These are phyloP conservation scores for Gonocerus acuteangulatus DNA, from an alignment of 2,888 invertebrate species.

Conservation along the genomic window DNA sequence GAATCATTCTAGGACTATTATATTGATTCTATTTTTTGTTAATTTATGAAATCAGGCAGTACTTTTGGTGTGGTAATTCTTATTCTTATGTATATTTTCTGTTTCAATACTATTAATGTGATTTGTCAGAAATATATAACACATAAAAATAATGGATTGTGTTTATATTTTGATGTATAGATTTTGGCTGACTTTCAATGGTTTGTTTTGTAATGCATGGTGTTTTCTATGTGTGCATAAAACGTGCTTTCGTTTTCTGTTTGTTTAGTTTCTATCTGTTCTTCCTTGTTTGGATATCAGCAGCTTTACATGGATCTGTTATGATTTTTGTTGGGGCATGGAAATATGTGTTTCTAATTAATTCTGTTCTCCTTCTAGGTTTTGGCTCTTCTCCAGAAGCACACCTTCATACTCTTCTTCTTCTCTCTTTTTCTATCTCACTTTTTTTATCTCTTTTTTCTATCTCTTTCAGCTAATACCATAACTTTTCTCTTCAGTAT, in stretches of 20 bases:
- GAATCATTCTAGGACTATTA: too few relatives aligned
- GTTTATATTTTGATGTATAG: neutral
- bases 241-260: neutral
- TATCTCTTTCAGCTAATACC: neutral
- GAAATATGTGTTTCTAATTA: conserved; percentile 18
- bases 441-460: neutral
- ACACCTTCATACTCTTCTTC: conserved; percentile 6
- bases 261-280: neutral
- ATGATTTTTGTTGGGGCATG: conserved; percentile 5
- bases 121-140: too few relatives aligned
- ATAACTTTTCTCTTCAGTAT: neutral
- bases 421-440: conserved; percentile 19
- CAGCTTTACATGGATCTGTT: conserved; percentile 4
- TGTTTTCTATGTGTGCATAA: neutral
- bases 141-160: neutral
- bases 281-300: conserved; percentile 11
- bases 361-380: conserved; percentile 19
- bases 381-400: conserved; percentile 20
- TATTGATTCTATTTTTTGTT: neutral
- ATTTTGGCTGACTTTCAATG: neutral
- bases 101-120: too few relatives aligned
- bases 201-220: neutral
- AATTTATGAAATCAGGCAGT: neutral
- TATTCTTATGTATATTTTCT: too few relatives aligned
- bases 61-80: neutral